Conservation (phyloP, 2,888 invertebrate genomes). For the Heliothis peltigera region DNA sequence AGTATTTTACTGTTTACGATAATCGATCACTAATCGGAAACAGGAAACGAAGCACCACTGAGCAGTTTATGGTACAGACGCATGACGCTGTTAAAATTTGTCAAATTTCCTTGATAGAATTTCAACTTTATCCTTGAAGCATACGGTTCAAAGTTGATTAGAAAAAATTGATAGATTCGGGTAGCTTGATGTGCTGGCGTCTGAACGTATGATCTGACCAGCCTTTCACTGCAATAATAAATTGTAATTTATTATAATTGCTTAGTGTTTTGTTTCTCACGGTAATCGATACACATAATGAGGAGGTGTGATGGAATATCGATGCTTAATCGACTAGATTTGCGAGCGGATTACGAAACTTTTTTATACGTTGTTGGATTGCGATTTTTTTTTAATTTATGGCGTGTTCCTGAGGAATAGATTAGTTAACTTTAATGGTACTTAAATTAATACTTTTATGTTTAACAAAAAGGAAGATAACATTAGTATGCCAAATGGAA, state of each 20-base stretch:
- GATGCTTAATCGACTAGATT: conserved; percentile 18
- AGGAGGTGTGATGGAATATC: conserved; percentile 28
- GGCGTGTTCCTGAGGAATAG: neutral
- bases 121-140: too few species aligned
- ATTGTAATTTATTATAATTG: conserved; percentile 61
- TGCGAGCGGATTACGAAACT: neutral
- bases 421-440: neutral
- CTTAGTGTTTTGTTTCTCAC: conserved; percentile 54
- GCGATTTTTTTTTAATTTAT: neutral
- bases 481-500: too few species aligned
- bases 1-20: conserved; percentile 41
- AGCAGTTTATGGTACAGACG: conserved; percentile 43
- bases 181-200: too few species aligned
- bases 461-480: too few species aligned
- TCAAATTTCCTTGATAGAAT: too few species aligned
- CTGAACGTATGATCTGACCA: conserved; percentile 8
- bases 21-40: conserved; percentile 35
- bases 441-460: too few species aligned
- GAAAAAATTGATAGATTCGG: too few species aligned
- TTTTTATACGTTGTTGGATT: neutral
- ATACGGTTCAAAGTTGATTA: too few species aligned
- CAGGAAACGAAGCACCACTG: conserved; percentile 39
- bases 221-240: conserved; percentile 43
- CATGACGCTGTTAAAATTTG: too few species aligned
- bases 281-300: conserved; percentile 43